phyloP scores from a whole-genome alignment of 2,113 vertebrate species.

The Amphilophus citrinellus region DNA sequence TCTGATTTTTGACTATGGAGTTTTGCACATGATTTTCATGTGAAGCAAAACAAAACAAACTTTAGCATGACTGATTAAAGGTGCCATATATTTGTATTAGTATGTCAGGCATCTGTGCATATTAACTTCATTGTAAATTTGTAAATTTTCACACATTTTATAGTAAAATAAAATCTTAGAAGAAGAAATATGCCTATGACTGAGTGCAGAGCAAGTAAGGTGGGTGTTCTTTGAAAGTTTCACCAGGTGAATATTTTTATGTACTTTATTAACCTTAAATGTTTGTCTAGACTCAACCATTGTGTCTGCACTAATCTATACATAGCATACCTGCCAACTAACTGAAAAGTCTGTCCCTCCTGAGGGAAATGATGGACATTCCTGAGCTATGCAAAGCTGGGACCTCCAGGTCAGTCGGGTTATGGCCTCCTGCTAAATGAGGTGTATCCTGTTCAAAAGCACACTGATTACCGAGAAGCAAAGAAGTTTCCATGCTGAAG shows the following conservation, averaged over 20 bases:
- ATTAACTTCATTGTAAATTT: not conserved
- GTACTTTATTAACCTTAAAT: not conserved
- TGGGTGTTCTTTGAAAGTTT: no score
- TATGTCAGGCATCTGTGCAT: not conserved
- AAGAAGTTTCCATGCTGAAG: constrained; percentile 5
- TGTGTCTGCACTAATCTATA: not conserved
- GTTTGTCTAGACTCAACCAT: not conserved
- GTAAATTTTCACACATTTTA: not conserved
- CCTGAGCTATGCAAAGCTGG: constrained; percentile 44
- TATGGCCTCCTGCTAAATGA: constrained; percentile 59
- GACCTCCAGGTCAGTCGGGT: constrained; percentile 48
- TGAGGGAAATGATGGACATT: constrained; percentile 47
- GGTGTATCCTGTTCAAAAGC: constrained; percentile 57
- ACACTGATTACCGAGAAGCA: constrained; percentile 24
- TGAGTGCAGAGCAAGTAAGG: not conserved
- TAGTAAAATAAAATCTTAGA: not conserved
- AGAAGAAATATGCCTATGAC: not conserved
- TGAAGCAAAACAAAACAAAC: no score
- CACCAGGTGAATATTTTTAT: not conserved
- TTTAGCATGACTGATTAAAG: not conserved
- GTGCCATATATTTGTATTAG: not conserved
- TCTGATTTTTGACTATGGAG: no score
- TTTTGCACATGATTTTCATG: no score
- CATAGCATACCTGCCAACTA: not conserved
- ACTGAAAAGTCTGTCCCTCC: constrained; percentile 3